Conservation (phyloP, 2,113 vertebrate genomes). For the Gymnocephalus cernua region DNA sequence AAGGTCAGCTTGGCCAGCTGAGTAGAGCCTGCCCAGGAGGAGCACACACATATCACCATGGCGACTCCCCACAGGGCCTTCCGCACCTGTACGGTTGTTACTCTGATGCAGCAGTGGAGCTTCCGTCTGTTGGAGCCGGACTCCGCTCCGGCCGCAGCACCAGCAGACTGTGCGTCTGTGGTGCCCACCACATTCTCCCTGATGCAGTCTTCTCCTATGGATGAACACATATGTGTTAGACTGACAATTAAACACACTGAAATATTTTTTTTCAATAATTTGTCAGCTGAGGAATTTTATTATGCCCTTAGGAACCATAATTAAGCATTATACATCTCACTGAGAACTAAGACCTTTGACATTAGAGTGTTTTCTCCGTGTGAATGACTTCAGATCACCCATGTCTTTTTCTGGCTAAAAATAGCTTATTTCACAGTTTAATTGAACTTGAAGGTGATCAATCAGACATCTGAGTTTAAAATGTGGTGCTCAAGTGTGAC, state of each 20-base stretch:
- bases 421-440: slow-evolving; percentile 65
- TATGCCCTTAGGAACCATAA: neutral
- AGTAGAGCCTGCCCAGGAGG: slow-evolving; percentile 94
- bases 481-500: slow-evolving; percentile 68
- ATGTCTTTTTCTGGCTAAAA: slow-evolving; percentile 45
- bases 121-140: slow-evolving; percentile 75
- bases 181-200: slow-evolving; percentile 89
- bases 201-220: slow-evolving; percentile 90
- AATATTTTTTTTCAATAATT: no score
- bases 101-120: slow-evolving; percentile 85
- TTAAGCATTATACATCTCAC: neutral
- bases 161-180: slow-evolving; percentile 84
- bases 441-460: slow-evolving; percentile 76
- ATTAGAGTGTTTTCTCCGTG: neutral
- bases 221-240: slow-evolving; percentile 26
- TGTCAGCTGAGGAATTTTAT: neutral
- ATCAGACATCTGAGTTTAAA: slow-evolving; percentile 72
- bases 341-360: no score
- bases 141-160: slow-evolving; percentile 80
- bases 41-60: slow-evolving; percentile 93
- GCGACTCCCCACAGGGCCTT: slow-evolving; percentile 92
- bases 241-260: neutral
- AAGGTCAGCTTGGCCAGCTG: slow-evolving; percentile 96
- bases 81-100: slow-evolving; percentile 85
- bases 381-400: slow-evolving; percentile 29